Evolutionary conservation across 2,797 vertebrate genomes (phyloP).

Genomic region (Molossus molossus): DNA sequence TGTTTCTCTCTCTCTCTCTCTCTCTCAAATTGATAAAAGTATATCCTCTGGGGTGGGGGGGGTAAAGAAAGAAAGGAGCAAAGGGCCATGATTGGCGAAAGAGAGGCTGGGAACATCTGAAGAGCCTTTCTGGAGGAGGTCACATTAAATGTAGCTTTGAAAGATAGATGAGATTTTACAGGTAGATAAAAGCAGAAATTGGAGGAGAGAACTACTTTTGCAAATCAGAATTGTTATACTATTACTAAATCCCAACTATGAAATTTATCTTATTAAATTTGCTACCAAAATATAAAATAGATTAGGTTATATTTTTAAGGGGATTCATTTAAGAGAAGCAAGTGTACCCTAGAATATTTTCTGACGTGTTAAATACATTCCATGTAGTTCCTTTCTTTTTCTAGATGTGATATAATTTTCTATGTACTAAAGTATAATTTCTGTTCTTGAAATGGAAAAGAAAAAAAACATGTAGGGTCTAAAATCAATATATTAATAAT

Average conservation of each 20-base stretch:
- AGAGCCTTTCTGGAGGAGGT: not conserved
- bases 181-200: not conserved
- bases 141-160: slow-evolving; percentile 20
- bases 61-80: not conserved
- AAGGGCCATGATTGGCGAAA: not conserved
- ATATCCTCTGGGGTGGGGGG: no score
- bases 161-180: slow-evolving; percentile 1
- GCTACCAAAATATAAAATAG: not conserved
- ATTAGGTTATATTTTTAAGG: slow-evolving; percentile 39
- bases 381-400: slow-evolving; percentile 7
- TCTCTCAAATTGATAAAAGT: no score
- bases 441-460: not conserved
- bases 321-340: slow-evolving; percentile 24
- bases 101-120: not conserved
- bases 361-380: slow-evolving; percentile 16
- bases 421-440: not conserved
- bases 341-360: slow-evolving; percentile 45
- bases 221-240: not conserved
- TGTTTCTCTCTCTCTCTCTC: no score
- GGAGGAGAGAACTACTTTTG: slow-evolving; percentile 1
- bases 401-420: not conserved
- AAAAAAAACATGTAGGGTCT: not conserved
- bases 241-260: not conserved
- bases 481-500: slow-evolving; percentile 26
- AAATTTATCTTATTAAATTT: slow-evolving; percentile 41